Base-by-base conservation (phyloP, 2,797 vertebrate species). In the Potorous gilbertii region DNA sequence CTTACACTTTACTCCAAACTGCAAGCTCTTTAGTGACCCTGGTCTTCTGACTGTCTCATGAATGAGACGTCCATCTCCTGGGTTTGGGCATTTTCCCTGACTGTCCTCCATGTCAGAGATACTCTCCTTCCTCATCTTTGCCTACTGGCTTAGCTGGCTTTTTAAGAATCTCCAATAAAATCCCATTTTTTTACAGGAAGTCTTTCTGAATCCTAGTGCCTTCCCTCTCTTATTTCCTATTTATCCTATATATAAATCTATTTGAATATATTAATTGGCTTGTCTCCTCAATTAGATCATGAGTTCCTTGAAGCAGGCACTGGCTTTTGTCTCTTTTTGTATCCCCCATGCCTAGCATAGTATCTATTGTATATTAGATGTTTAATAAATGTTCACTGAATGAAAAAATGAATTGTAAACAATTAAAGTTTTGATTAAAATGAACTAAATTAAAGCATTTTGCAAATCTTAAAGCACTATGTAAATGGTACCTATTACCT, bases 381-480 rank as follows among this genome's bases (percentile, higher is more conserved):
- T 31, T 93, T n/a, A 87, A 91, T 92, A 93, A 93, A 31, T 50
- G 62, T 0, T 29, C 94, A 89, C 10, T 66, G 93, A 95, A 81
- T 66, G 62, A 94, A 92, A 8, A 57, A 91, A 59, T 40, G 16
- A 92, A 56, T 66, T 56, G 16, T 74, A 74, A 74, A 4, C 5
- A 21, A 74, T 40, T 74, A 74, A 74, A 74, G 16, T n/a, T 40
- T 74, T 74, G 66, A 74, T 74, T 40, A 74, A 74, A 74, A 74
- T 74, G 40, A n/a, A 74, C 16, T 21, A 40, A 74, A 62, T 34
- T 34, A 62, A 34, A 40, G 16, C 16, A 74, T 74, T 40, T 74
- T n/a, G 66, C 34, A 74, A 74, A 40, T 74, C 14, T 74, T 74
- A 74, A 74, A 74, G 66, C 16, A 40, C 66, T 8, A 40, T 21